Conservation (phyloP, 2,888 invertebrate species). For the Cetonia aurata region DNA sequence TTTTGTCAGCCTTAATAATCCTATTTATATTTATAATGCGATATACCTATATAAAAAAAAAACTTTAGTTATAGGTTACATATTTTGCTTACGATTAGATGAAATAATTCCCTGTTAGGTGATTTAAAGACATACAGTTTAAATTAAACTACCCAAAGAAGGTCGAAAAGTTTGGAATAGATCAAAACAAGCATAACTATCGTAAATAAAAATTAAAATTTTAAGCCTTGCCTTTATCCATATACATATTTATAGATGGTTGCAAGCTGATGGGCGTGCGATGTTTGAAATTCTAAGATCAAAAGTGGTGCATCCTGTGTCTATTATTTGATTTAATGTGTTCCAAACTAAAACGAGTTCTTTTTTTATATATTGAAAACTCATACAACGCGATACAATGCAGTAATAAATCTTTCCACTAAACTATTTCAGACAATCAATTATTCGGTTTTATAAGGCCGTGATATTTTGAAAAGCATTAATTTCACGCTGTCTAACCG, state of each 20-base stretch:
- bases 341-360: slow-evolving; percentile 29
- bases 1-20: too few relatives aligned
- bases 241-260: slow-evolving; percentile 23
- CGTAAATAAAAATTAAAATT: slow-evolving; percentile 12
- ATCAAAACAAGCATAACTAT: too few relatives aligned
- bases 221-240: slow-evolving; percentile 11
- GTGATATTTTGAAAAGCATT: slow-evolving; percentile 42
- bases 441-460: slow-evolving; percentile 43
- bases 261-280: slow-evolving; percentile 16
- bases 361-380: slow-evolving; percentile 31
- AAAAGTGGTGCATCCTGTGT: slow-evolving; percentile 23
- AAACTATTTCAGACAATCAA: slow-evolving; percentile 44
- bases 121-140: too few relatives aligned
- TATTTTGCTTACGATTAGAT: neutral
- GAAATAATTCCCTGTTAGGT: neutral
- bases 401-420: slow-evolving; percentile 42
- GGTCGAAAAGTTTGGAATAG: neutral
- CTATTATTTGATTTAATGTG: slow-evolving; percentile 36
- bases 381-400: slow-evolving; percentile 25
- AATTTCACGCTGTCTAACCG: slow-evolving; percentile 45
- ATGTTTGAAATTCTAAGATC: slow-evolving; percentile 28
- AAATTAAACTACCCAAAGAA: too few relatives aligned
- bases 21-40: too few relatives aligned
- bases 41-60: neutral
- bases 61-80: too few relatives aligned